These are phyloP conservation scores for Spodoptera litura DNA, from an alignment of 1,140 invertebrate genomes.

Conservation along the genomic window DNA sequence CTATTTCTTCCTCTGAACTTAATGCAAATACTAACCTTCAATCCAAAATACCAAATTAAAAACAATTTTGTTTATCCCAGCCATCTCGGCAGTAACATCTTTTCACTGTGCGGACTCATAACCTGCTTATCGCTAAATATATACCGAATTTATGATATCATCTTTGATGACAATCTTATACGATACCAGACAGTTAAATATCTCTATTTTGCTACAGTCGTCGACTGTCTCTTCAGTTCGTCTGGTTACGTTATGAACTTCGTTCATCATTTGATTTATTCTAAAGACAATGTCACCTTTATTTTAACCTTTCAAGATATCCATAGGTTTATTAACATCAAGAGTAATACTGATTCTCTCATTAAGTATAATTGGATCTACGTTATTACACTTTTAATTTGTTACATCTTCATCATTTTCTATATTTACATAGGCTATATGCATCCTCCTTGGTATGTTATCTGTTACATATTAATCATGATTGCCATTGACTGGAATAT, in stretches of 20 bases:
- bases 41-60: not conserved
- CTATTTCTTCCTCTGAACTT: not conserved
- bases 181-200: not conserved
- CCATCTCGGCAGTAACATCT: not conserved
- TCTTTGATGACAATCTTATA: not conserved
- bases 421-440: not conserved
- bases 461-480: not conserved
- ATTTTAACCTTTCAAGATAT: not conserved
- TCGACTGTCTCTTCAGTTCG: not conserved
- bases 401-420: not conserved
- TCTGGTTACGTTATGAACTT: not conserved
- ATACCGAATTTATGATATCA: not conserved
- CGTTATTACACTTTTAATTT: not conserved
- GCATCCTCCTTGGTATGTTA: conserved; percentile 2
- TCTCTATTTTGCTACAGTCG: not conserved
- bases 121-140: not conserved
- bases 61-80: not conserved
- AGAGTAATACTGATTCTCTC: too few species aligned
- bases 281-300: not conserved
- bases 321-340: not conserved
- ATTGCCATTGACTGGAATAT: not conserved
- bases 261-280: not conserved
- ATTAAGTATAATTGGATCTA: not conserved
- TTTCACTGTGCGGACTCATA: not conserved
- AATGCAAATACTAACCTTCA: not conserved